phyloP scores from a whole-genome alignment of 2,888 invertebrate species.

The Amblyjoppa proteus region DNA sequence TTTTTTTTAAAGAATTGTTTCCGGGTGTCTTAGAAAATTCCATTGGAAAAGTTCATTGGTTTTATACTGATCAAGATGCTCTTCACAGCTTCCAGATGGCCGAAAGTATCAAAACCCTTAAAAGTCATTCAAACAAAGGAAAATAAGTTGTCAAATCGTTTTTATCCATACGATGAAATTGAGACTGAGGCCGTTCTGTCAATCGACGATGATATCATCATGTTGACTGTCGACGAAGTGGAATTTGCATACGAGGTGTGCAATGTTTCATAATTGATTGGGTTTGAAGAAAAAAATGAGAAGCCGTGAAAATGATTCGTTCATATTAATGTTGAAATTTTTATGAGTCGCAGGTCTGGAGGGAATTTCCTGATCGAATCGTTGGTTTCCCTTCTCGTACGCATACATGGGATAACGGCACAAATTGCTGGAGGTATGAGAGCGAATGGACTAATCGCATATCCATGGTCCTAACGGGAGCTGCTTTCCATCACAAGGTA shows the following conservation, averaged over 20 bases:
- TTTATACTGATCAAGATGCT: not conserved
- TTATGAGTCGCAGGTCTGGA: slow-evolving; percentile 93
- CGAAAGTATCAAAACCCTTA: slow-evolving; percentile 94
- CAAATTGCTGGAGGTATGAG: slow-evolving; percentile 95
- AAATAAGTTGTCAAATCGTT: slow-evolving; percentile 97
- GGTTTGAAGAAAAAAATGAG: not conserved
- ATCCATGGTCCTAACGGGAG: slow-evolving; percentile 98
- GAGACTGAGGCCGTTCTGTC: slow-evolving; percentile 98
- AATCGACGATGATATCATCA: slow-evolving; percentile 97
- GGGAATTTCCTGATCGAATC: slow-evolving; percentile 97
- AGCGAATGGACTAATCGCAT: slow-evolving; percentile 99
- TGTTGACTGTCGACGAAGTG: slow-evolving; percentile 97
- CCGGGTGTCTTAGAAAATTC: too few species aligned
- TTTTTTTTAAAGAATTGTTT: too few species aligned
- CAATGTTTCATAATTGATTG: not conserved
- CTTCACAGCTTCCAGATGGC: slow-evolving; percentile 93
- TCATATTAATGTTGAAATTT: not conserved
- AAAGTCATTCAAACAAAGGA: slow-evolving; percentile 96
- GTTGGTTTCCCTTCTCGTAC: slow-evolving; percentile 98
- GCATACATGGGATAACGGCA: slow-evolving; percentile 96
- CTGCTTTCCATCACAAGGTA: slow-evolving; percentile 98
- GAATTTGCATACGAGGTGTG: slow-evolving; percentile 94
- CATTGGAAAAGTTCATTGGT: not conserved
- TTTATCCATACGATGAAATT: slow-evolving; percentile 98
- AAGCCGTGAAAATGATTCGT: not conserved